phyloP scores from a whole-genome alignment of 1,140 invertebrate genomes.

The Glossosoma conforme region DNA sequence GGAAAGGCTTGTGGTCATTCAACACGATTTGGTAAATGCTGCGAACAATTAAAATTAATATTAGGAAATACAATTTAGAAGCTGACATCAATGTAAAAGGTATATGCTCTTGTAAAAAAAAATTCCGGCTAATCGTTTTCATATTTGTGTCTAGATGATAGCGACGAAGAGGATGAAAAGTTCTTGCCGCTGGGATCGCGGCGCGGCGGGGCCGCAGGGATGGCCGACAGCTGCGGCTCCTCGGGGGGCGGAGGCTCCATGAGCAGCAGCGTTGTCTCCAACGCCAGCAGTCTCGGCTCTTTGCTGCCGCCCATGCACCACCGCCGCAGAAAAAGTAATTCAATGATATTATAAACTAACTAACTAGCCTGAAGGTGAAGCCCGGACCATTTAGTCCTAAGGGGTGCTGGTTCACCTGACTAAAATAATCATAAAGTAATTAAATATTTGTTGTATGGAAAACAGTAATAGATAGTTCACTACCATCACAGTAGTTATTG shows the following conservation, averaged over 20 bases:
- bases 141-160: slow-evolving; percentile 54
- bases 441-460: no score
- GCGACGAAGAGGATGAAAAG: slow-evolving; percentile 65
- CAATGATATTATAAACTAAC: no score
- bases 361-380: no score
- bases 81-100: not conserved
- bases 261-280: slow-evolving; percentile 50
- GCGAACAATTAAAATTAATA: no score
- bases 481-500: no score
- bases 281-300: slow-evolving; percentile 35
- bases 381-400: no score
- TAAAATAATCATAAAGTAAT: no score
- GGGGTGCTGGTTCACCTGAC: no score
- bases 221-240: slow-evolving; percentile 51
- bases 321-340: slow-evolving; percentile 43
- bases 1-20: no score
- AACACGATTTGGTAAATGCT: no score
- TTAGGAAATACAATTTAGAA: no score
- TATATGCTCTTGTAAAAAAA: not conserved
- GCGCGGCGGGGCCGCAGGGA: slow-evolving; percentile 29
- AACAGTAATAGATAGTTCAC: no score
- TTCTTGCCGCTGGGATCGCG: slow-evolving; percentile 61
- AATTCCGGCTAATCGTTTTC: slow-evolving; percentile 1
- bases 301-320: slow-evolving; percentile 37
- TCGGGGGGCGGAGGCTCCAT: slow-evolving; percentile 50